Percentiles rank a stretch among this genome's conserved stretches.
These are phyloP conservation scores for Campoplex nolae DNA, from an alignment of 2,888 invertebrate genomes.

Conservation along the genomic window DNA sequence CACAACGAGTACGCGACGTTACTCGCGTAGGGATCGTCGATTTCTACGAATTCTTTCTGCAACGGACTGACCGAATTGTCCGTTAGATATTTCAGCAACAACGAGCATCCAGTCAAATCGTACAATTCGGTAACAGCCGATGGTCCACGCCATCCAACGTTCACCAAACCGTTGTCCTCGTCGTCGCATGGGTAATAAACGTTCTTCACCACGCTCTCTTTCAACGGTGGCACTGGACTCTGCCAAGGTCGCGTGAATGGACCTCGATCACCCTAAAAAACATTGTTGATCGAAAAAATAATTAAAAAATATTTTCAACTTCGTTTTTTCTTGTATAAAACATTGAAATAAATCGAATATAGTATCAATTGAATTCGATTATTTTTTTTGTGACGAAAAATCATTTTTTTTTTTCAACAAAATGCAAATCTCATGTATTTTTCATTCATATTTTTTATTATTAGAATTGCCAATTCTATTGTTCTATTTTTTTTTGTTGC, in stretches of 20 bases:
- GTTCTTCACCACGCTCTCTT: constrained; percentile 86
- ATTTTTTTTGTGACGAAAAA: too few species aligned
- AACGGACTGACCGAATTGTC: constrained; percentile 95
- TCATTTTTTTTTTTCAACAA: too few species aligned
- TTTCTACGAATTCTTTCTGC: constrained; percentile 93
- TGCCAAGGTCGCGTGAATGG: constrained; percentile 92
- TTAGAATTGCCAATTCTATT: too few species aligned
- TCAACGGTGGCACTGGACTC: constrained; percentile 88
- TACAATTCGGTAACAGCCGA: constrained; percentile 86
- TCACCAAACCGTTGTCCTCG: constrained; percentile 92
- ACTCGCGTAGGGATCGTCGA: constrained; percentile 92
- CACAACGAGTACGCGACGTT: constrained; percentile 89
- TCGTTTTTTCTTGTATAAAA: too few species aligned
- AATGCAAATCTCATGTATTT: too few species aligned
- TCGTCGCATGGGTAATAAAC: constrained; percentile 93
- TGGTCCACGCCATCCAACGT: constrained; percentile 93
- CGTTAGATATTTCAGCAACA: constrained; percentile 92
- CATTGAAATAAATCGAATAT: too few species aligned
- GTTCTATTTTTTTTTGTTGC: too few species aligned
- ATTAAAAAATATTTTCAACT: too few species aligned
- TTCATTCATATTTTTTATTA: too few species aligned
- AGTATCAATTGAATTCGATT: too few species aligned
- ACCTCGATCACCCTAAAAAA: constrained; percentile 85
- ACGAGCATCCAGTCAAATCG: constrained; percentile 88
- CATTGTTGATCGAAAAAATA: background rate